These are phyloP conservation scores for Cydia splendana DNA, from an alignment of 1,140 invertebrate genomes.

Conservation along the genomic window DNA sequence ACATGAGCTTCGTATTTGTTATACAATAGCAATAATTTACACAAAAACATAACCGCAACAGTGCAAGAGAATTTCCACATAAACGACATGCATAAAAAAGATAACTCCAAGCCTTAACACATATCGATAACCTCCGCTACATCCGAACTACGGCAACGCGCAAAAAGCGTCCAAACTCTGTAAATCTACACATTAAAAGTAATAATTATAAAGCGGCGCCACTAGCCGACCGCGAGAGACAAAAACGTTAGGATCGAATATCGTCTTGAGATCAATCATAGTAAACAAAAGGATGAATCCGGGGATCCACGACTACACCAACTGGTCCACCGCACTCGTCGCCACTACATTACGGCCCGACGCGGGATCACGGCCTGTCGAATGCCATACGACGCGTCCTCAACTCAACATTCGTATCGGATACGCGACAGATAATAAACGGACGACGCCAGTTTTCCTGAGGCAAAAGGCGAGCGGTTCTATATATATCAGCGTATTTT, in stretches of 20 bases:
- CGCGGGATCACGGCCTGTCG: background rate
- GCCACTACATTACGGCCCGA: slow-evolving; percentile 40
- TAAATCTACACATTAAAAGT: slow-evolving; percentile 63
- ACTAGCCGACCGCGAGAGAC: slow-evolving; percentile 63
- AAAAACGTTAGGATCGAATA: slow-evolving; percentile 74
- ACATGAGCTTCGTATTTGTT: slow-evolving; percentile 61
- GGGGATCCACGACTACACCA: slow-evolving; percentile 53
- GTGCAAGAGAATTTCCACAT: slow-evolving; percentile 65
- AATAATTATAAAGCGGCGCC: slow-evolving; percentile 61
- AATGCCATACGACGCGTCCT: background rate
- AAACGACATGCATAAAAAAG: slow-evolving; percentile 71
- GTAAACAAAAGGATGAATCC: slow-evolving; percentile 63
- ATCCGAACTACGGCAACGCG: slow-evolving; percentile 70
- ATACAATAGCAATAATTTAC: slow-evolving; percentile 75
- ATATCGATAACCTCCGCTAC: slow-evolving; percentile 42
- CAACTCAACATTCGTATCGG: background rate
- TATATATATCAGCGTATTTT: background rate
- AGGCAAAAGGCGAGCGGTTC: background rate
- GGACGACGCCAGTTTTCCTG: background rate
- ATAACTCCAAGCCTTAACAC: slow-evolving; percentile 55
- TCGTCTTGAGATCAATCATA: slow-evolving; percentile 77
- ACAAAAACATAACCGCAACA: slow-evolving; percentile 67
- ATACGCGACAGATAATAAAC: background rate
- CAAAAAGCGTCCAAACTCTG: slow-evolving; percentile 70
- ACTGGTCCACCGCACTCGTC: slow-evolving; percentile 50